phyloP scores from a whole-genome alignment of 2,113 vertebrate genomes.

The Chaetodon trifascialis region DNA sequence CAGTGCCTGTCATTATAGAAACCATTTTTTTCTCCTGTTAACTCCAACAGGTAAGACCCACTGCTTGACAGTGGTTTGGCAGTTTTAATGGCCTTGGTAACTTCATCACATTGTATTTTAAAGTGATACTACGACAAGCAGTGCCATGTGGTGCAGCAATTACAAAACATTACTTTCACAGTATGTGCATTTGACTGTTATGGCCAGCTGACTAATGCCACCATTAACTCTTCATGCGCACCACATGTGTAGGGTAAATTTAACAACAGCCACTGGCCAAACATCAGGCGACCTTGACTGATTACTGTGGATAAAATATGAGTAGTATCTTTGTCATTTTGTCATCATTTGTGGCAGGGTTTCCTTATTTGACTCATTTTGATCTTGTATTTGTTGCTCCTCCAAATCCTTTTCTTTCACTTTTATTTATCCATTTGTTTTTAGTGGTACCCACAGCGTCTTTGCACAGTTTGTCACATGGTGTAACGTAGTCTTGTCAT shows the following conservation, averaged over 20 bases:
- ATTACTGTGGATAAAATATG: neutral
- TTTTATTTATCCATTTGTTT: neutral
- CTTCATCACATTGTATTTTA: neutral
- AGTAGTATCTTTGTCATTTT: neutral
- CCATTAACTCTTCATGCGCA: neutral
- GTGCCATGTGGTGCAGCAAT: neutral
- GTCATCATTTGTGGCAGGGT: neutral
- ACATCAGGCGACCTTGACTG: constrained; percentile 15
- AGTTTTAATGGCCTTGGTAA: neutral
- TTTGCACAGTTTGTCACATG: neutral
- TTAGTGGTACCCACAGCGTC: neutral
- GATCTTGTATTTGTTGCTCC: constrained; percentile 5
- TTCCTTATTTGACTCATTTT: constrained; percentile 14
- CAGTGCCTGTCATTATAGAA: neutral
- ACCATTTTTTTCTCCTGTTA: neutral
- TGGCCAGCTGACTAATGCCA: constrained; percentile 9
- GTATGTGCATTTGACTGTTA: neutral
- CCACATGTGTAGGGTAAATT: neutral
- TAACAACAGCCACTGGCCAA: neutral
- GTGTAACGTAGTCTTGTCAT: neutral
- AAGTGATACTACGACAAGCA: neutral
- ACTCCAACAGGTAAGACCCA: neutral
- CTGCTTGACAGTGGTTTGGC: neutral
- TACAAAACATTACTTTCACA: neutral
- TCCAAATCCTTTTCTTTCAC: constrained; percentile 1